Evolutionary conservation across 2,888 invertebrate species (phyloP).

Genomic region (Arrhopalites spinosus): DNA sequence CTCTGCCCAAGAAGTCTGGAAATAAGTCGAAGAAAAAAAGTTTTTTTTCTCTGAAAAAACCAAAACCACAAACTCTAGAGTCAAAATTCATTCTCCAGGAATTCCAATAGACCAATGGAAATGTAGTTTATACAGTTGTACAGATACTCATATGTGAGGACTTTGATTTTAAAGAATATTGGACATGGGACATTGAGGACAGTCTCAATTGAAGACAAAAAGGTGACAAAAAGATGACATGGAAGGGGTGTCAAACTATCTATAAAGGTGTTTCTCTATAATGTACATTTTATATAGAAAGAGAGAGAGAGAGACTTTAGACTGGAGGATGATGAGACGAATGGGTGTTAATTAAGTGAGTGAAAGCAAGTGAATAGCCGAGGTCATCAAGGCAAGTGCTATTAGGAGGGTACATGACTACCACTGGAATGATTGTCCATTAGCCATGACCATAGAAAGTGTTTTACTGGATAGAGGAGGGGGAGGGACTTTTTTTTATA

Average conservation of each 20-base stretch:
- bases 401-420: background rate
- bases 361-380: background rate
- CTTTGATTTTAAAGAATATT: too few species aligned
- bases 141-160: too few species aligned
- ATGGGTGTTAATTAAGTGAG: conserved; percentile 2
- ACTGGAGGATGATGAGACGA: background rate
- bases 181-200: too few species aligned
- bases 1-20: conserved; percentile 13
- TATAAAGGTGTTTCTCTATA: too few species aligned
- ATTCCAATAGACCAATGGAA: too few species aligned
- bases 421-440: conserved; percentile 38
- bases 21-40: too few species aligned
- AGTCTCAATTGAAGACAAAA: background rate
- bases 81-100: background rate
- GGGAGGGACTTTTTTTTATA: conserved; percentile 15
- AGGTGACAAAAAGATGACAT: background rate
- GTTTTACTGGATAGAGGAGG: background rate
- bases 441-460: background rate
- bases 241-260: background rate
- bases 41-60: background rate
- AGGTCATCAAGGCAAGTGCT: background rate
- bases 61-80: conserved; percentile 10
- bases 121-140: background rate
- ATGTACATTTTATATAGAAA: too few species aligned
- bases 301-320: background rate